Evolutionary conservation across 2,797 vertebrate genomes (phyloP).

Genomic region (Pterois miles): DNA sequence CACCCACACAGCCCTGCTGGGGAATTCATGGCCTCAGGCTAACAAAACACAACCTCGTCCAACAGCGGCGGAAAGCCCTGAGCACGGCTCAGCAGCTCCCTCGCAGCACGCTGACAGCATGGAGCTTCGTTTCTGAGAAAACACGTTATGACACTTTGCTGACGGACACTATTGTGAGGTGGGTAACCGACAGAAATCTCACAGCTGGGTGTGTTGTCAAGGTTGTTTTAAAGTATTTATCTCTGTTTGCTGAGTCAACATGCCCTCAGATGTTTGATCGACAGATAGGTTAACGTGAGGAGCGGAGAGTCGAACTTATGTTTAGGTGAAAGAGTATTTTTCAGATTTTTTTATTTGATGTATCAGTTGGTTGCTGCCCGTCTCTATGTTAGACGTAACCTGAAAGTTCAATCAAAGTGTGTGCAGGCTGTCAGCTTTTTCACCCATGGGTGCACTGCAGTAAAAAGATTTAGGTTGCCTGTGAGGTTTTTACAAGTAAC

Average conservation of each 20-base stretch:
- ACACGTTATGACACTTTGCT: slow-evolving; percentile 24
- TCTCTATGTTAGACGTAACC: neutral
- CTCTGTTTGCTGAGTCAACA: slow-evolving; percentile 25
- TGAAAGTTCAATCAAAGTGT: neutral
- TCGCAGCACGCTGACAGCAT: slow-evolving; percentile 30
- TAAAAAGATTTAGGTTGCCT: neutral
- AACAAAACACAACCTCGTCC: slow-evolving; percentile 73
- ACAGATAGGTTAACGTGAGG: slow-evolving; percentile 9
- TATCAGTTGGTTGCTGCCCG: neutral
- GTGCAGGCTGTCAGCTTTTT: neutral
- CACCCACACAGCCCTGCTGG: slow-evolving; percentile 67
- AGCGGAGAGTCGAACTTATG: neutral
- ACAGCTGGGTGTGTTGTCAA: neutral
- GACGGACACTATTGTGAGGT: slow-evolving; percentile 42
- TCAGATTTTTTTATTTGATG: neutral
- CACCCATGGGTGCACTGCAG: neutral
- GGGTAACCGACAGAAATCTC: slow-evolving; percentile 24
- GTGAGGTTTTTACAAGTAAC: slow-evolving; percentile 10
- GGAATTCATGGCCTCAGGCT: slow-evolving; percentile 82
- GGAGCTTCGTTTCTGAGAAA: slow-evolving; percentile 38
- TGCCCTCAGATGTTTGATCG: slow-evolving; percentile 13
- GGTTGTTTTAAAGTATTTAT: slow-evolving; percentile 12
- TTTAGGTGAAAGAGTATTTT: neutral
- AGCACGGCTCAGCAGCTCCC: slow-evolving; percentile 38
- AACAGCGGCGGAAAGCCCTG: slow-evolving; percentile 44